Evolutionary conservation across 2,888 invertebrate genomes (phyloP).

Genomic region (Zaprionus bogoriensis): DNA sequence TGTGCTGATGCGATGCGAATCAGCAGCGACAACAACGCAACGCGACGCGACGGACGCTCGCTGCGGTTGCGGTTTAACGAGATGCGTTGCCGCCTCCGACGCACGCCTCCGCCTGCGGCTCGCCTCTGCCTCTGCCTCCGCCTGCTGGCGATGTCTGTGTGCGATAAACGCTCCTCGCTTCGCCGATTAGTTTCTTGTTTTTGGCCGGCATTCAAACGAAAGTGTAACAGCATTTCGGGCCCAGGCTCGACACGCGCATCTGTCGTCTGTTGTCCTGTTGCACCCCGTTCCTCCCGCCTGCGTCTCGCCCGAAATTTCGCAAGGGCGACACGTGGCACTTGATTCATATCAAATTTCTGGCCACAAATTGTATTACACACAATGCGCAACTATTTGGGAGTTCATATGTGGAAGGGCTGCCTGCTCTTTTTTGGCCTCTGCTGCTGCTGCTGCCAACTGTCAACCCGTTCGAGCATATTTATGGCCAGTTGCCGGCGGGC

Average conservation of each 20-base stretch:
- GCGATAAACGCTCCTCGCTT: constrained; percentile 61
- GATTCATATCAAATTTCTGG: constrained; percentile 80
- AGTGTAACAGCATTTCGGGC: constrained; percentile 66
- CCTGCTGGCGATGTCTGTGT: constrained; percentile 40
- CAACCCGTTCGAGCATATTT: constrained; percentile 71
- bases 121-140: constrained; percentile 5
- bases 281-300: neutral
- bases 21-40: constrained; percentile 36
- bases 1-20: constrained; percentile 70
- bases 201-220: constrained; percentile 60
- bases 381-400: constrained; percentile 64
- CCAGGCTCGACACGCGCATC: constrained; percentile 63
- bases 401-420: constrained; percentile 63
- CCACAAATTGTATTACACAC: constrained; percentile 58
- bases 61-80: constrained; percentile 79
- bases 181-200: constrained; percentile 57
- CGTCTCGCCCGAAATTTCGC: constrained; percentile 36
- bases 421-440: constrained; percentile 7
- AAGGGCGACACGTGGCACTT: constrained; percentile 79
- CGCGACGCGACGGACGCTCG: constrained; percentile 8
- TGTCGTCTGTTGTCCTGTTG: constrained; percentile 48
- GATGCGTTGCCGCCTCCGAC: constrained; percentile 77
- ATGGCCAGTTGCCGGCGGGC: constrained; percentile 59
- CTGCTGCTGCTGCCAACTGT: constrained; percentile 57
- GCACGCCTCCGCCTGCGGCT: constrained; percentile 46